Base-by-base conservation (phyloP, 2,113 vertebrate genomes). In the Nymphicus hollandicus region DNA sequence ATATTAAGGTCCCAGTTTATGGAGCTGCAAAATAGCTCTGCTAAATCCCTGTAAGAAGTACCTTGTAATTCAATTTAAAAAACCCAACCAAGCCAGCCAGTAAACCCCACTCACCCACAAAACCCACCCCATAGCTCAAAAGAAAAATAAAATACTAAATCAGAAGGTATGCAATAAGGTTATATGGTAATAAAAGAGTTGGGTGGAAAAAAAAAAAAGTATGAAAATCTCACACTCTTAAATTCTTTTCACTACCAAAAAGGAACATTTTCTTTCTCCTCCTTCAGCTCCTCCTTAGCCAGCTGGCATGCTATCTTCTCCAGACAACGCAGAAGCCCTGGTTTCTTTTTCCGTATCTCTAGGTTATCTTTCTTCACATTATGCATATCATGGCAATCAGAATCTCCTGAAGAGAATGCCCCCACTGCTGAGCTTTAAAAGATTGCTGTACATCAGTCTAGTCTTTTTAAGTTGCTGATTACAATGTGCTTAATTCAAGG, bases 181-280 rank as follows among this genome's bases (percentile, higher is more conserved):
- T 58, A n/a, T 7, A 53, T 4, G 17, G 33, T 35, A 73, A 88
- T 44, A 52, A 35, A 64, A 80, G 5, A 50, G 8, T 14, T 16
- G 3, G 3, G 10, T 39, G 5, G 17, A 14, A 1, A 2, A 17
- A 29, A 28, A 17, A 18, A 10, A 37, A 41, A 10, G 1, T 2
- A 66, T 15, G 4, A 44, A 66, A 85, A 29, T 2, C 27, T 77
- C 35, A 8, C 44, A 29, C 22, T 25, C 11, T 18, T 13, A 29
- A n/a, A 69, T 80, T 28, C 7, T 44, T 80, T 47, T 41, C 20
- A 37, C 4, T 15, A 68, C 16, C 2, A 81, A 55, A 89, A 41
- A 55, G 5, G 8, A 85, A 47, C 0, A 0, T 44, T 74, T 85
- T 87, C 47, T 72, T 93, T 35, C 28, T 87, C 61, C 29, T 81